These are phyloP conservation scores for Calliopum simillimum DNA, from an alignment of 2,888 invertebrate genomes.

Conservation along the genomic window DNA sequence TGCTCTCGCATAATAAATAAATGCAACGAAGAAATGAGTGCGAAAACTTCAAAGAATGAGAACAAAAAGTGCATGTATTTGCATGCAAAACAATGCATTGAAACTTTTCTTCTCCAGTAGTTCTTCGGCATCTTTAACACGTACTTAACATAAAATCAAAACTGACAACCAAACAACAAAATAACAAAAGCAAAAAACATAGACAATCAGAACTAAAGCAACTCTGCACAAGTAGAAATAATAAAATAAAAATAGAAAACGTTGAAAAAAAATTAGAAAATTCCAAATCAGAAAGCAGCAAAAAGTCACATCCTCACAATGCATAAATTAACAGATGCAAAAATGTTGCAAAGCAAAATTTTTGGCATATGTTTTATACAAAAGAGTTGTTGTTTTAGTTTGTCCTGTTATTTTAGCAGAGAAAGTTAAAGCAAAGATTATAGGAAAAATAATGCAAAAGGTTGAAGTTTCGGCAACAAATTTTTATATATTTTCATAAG, in stretches of 20 bases:
- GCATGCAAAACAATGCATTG: slow-evolving; percentile 4
- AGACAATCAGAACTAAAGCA: background rate
- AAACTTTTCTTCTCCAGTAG: background rate
- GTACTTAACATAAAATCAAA: slow-evolving; percentile 20
- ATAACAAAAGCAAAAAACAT: background rate
- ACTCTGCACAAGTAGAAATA: background rate
- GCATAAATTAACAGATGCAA: slow-evolving; percentile 31
- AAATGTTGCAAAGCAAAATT: background rate
- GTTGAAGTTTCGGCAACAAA: no score
- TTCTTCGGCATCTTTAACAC: slow-evolving; percentile 28
- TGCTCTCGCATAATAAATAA: no score
- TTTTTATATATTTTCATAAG: no score
- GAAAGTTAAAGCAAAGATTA: no score
- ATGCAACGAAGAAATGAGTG: no score
- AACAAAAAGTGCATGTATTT: background rate
- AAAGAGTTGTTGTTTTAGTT: slow-evolving; percentile 3
- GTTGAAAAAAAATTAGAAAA: background rate
- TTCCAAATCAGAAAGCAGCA: background rate
- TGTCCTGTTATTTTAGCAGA: no score
- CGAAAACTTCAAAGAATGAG: no score
- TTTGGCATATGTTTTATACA: slow-evolving; percentile 12
- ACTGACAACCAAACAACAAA: background rate
- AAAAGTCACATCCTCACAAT: slow-evolving; percentile 32
- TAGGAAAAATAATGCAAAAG: no score
- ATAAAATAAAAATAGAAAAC: background rate